Evolutionary conservation across 2,797 vertebrate genomes (phyloP).

Genomic region (Triplophysa yarkandensis): DNA sequence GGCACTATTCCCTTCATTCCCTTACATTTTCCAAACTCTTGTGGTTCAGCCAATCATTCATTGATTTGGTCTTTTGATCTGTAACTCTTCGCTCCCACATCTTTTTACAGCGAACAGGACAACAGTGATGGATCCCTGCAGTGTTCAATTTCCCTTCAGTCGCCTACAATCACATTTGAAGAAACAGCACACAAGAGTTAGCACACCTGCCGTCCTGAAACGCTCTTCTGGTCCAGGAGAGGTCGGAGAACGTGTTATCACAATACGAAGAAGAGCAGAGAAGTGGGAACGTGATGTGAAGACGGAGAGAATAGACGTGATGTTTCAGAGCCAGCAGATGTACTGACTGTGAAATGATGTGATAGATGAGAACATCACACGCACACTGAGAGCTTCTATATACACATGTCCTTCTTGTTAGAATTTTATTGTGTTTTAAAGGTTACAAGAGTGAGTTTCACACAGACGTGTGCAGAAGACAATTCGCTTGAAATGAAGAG

Average conservation of each 20-base stretch:
- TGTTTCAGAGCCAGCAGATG: background rate
- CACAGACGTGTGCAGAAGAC: background rate
- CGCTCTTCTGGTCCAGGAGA: background rate
- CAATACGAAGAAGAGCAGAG: conserved; percentile 13
- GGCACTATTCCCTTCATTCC: background rate
- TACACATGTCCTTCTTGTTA: background rate
- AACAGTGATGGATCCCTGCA: conserved; percentile 30
- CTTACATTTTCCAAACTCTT: background rate
- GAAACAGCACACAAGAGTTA: conserved; percentile 17
- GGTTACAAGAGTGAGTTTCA: background rate
- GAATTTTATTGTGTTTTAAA: background rate
- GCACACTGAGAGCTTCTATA: background rate
- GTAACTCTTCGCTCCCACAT: background rate
- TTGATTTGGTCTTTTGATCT: conserved; percentile 2
- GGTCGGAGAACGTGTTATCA: conserved; percentile 1
- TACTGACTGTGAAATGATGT: background rate
- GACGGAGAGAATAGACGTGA: background rate
- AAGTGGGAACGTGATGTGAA: conserved; percentile 14
- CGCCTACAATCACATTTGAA: conserved; percentile 26
- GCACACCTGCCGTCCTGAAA: conserved; percentile 12
- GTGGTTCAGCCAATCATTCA: background rate
- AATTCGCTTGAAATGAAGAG: background rate
- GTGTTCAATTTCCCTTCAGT: conserved; percentile 36
- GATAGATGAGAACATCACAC: background rate
- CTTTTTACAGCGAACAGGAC: background rate